Percentiles rank a stretch among this genome's conserved stretches.
phyloP scores from a whole-genome alignment of 1,140 invertebrate genomes.

The Bathynomus jamesi region DNA sequence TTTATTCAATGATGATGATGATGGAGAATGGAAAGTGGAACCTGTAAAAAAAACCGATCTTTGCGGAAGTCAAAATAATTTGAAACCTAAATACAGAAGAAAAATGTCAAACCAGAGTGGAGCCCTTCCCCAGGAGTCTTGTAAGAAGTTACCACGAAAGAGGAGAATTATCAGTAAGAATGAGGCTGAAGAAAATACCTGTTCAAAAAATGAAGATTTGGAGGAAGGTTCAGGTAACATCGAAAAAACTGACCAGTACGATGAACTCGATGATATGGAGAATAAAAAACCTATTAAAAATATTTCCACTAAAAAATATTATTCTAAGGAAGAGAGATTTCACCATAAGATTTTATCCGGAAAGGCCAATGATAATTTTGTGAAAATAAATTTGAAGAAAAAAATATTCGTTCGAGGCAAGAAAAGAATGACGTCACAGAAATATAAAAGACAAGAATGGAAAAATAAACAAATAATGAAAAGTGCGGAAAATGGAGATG shows the following conservation, averaged over 20 bases:
- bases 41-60: too few species aligned
- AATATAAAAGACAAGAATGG: conserved; percentile 77
- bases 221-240: too few species aligned
- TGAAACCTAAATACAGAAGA: too few species aligned
- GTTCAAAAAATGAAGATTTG: too few species aligned
- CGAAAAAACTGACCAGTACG: neutral
- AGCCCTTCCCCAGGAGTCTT: too few species aligned
- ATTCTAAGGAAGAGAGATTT: conserved; percentile 23
- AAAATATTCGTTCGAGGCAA: conserved; percentile 78
- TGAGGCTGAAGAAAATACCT: too few species aligned
- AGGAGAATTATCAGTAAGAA: too few species aligned
- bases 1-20: too few species aligned
- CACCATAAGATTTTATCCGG: conserved; percentile 49
- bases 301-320: neutral
- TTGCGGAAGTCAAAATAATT: too few species aligned
- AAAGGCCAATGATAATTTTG: conserved; percentile 78
- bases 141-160: too few species aligned
- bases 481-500: conserved; percentile 47
- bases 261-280: neutral
- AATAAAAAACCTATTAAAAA: conserved; percentile 4
- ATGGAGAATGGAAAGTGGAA: too few species aligned
- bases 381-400: conserved; percentile 81
- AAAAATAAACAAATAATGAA: conserved; percentile 57
- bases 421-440: conserved; percentile 64
- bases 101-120: too few species aligned